Conservation (phyloP, 23 tunicate species). For the Botrylloides violaceus region DNA sequence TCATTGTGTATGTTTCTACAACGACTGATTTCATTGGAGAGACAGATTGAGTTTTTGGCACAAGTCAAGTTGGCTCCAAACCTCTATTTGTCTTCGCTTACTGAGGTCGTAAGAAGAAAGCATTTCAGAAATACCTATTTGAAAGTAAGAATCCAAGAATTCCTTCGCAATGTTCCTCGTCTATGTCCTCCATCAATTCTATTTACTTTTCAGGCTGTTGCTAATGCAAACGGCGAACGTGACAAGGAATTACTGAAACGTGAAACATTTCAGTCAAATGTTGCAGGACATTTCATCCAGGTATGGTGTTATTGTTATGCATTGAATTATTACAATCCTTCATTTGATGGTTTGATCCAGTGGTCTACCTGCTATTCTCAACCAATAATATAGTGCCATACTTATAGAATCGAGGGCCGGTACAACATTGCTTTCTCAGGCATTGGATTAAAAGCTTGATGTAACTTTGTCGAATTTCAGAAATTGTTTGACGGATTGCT, state of each 20-base stretch:
- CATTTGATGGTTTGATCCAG: too few relatives aligned
- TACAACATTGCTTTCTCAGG: too few relatives aligned
- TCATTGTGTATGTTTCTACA: slow-evolving; percentile 56
- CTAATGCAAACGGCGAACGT: slow-evolving; percentile 41
- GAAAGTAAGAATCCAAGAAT: slow-evolving; percentile 29
- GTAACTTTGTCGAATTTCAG: slow-evolving; percentile 18
- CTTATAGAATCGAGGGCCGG: too few relatives aligned
- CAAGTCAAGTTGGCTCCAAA: slow-evolving; percentile 46
- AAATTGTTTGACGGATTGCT: slow-evolving; percentile 68
- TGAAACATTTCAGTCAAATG: slow-evolving; percentile 31
- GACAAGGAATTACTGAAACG: slow-evolving; percentile 54
- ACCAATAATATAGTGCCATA: too few relatives aligned
- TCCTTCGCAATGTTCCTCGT: too few relatives aligned
- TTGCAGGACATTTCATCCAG: slow-evolving; percentile 46
- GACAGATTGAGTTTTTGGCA: slow-evolving; percentile 39
- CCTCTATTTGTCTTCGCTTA: slow-evolving; percentile 30
- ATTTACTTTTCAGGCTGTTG: slow-evolving; percentile 16
- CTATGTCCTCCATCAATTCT: background rate
- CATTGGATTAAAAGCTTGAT: too few relatives aligned
- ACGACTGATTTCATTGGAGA: slow-evolving; percentile 38
- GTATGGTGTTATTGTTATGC: slow-evolving; percentile 3
- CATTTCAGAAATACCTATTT: slow-evolving; percentile 27
- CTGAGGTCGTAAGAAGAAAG: slow-evolving; percentile 55
- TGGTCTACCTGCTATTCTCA: too few relatives aligned
- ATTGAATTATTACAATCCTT: background rate